A percentile compares a stretch with the other conserved stretches of the same genome.
These are phyloP conservation scores for Trinectes maculatus DNA, from an alignment of 2,113 vertebrate genomes.

Conservation along the genomic window DNA sequence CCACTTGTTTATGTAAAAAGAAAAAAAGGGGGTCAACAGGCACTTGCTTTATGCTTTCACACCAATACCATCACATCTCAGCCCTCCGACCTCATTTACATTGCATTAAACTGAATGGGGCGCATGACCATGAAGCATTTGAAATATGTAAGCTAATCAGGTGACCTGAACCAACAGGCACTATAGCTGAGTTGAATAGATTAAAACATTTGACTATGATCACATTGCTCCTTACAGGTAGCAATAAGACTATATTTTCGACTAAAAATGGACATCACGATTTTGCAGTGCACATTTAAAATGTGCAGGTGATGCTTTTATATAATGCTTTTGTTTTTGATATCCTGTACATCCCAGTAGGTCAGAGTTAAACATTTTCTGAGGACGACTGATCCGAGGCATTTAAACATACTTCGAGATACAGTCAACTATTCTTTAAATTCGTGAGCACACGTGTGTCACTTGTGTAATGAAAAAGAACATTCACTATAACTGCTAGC, in stretches of 20 bases:
- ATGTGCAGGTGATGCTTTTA: not conserved
- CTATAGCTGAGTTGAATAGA: slow-evolving; percentile 7
- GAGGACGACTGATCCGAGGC: not conserved
- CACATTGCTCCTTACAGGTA: slow-evolving; percentile 16
- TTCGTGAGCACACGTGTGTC: not conserved
- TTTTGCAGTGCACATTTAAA: slow-evolving; percentile 26
- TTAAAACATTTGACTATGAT: not conserved
- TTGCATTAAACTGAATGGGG: not conserved
- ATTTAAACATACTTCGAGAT: slow-evolving; percentile 3
- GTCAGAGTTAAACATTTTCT: slow-evolving; percentile 2
- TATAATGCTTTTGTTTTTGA: no score
- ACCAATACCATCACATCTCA: not conserved
- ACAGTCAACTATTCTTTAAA: not conserved
- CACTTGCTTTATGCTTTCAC: not conserved
- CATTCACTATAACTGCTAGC: slow-evolving; percentile 9
- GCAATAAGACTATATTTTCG: not conserved
- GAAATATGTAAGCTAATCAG: slow-evolving; percentile 22
- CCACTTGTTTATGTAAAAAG: no score
- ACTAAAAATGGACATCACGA: not conserved
- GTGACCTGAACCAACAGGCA: slow-evolving; percentile 25
- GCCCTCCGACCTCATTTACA: not conserved
- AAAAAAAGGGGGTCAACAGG: no score
- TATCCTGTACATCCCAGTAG: not conserved
- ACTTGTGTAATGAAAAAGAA: slow-evolving; percentile 1
- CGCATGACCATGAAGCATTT: not conserved